Base-by-base conservation (phyloP, 2,113 vertebrate species). In the Erinaceus europaeus region DNA sequence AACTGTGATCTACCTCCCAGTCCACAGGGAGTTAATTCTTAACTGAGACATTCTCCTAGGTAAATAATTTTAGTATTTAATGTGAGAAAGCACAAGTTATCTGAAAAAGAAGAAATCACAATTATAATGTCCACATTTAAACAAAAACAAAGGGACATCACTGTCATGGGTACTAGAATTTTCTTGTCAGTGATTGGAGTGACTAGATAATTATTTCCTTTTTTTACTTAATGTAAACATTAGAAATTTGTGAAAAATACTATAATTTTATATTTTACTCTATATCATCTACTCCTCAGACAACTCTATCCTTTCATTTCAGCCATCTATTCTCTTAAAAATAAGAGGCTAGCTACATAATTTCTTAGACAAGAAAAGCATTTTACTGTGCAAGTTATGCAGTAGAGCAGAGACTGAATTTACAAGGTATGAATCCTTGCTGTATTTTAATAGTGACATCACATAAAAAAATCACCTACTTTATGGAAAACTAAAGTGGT, bases 131-230 rank as follows among this genome's bases (percentile, higher is more conserved):
- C 29, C 59, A 36, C 17, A 71, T 88, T 78, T 50, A 34, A 74
- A 80, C 11, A 81, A 71, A 89, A 75, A 25, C 68, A 80, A 57
- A 40, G 52, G 46, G 46, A 23, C 27, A 78, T 85, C 86, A 74
- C 68, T 32, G 46, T 52, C 18, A 34, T 2, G 67, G 57, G 67
- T 18, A 50, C 27, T 64, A 84, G 42, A 79, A 55, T 3, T 65
- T 76, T 93, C 89, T 65, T 46, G 76, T 53, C 42, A 62, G 87
- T 46, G 75, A 29, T 40, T 53, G 83, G 52, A 73, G 65, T 68
- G 90, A 83, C 64, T 75, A 81, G 74, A 67, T 76, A 78, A 93
- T 65, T 65, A 73, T 83, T 91, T 93, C 32, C 34, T 89, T 87
- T 87, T 55, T n/a, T 27, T 59, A 23, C 25, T 67, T 64, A 67